Percentiles rank a stretch among this genome's conserved stretches.
These are phyloP conservation scores for Andricus grossulariae DNA, from an alignment of 1,140 invertebrate species.

Conservation along the genomic window DNA sequence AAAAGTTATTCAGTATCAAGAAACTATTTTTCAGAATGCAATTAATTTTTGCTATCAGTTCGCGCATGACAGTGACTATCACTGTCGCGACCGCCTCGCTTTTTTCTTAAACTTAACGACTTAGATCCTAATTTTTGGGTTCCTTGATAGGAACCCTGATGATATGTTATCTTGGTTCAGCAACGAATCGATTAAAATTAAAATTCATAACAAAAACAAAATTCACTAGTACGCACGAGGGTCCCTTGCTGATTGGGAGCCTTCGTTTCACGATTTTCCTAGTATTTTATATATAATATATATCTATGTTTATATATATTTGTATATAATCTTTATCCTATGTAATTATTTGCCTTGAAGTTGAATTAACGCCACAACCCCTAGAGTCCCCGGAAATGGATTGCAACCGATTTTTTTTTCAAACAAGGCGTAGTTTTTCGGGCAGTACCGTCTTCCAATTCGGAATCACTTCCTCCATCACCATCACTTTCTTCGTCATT, in stretches of 20 bases:
- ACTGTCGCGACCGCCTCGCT: neutral
- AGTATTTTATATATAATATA: slow-evolving; percentile 34
- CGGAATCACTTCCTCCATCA: neutral
- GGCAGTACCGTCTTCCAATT: neutral
- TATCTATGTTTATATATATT: slow-evolving; percentile 29
- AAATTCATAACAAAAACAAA: slow-evolving; percentile 56
- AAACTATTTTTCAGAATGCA: neutral
- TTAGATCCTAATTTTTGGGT: slow-evolving; percentile 61
- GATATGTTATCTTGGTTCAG: slow-evolving; percentile 76
- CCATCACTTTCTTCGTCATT: slow-evolving; percentile 43
- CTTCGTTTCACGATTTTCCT: slow-evolving; percentile 39
- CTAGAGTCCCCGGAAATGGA: neutral
- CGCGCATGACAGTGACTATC: slow-evolving; percentile 6
- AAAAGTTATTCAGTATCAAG: neutral
- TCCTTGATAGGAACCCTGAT: slow-evolving; percentile 56
- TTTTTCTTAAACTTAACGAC: slow-evolving; percentile 61
- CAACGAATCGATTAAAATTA: slow-evolving; percentile 63
- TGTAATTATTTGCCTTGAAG: slow-evolving; percentile 1
- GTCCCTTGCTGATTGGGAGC: slow-evolving; percentile 68
- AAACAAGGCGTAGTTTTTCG: slow-evolving; percentile 10
- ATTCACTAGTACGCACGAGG: slow-evolving; percentile 49
- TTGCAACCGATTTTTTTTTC: slow-evolving; percentile 1
- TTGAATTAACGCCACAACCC: neutral
- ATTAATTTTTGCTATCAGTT: slow-evolving; percentile 20
- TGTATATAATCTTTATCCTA: slow-evolving; percentile 2